Percentiles rank a stretch among this genome's conserved stretches.
Evolutionary conservation across 1,140 invertebrate genomes (phyloP).

Genomic region (Argopecten irradians): DNA sequence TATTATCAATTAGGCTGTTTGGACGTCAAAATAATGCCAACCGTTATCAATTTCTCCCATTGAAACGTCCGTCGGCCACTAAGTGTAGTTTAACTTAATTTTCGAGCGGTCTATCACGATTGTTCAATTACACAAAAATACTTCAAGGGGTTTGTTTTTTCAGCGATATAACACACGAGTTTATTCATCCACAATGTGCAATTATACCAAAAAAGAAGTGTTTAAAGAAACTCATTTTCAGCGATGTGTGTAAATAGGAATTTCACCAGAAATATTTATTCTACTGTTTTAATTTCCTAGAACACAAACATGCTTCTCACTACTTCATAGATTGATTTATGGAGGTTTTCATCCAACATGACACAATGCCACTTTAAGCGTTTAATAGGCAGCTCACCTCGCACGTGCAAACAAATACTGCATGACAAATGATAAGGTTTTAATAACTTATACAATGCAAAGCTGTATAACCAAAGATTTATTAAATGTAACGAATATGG

Average conservation of each 20-base stretch:
- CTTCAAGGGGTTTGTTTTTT: neutral
- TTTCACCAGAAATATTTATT: neutral
- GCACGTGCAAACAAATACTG: no score
- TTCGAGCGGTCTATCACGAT: neutral
- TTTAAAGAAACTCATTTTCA: neutral
- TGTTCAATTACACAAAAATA: neutral
- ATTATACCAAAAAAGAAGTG: neutral
- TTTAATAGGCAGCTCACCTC: no score
- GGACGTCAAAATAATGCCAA: constrained; percentile 22
- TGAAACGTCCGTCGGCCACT: neutral
- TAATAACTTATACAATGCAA: no score
- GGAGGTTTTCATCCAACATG: neutral
- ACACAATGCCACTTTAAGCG: neutral
- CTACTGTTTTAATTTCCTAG: neutral
- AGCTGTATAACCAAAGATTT: no score
- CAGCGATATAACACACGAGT: neutral
- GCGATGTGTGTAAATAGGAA: neutral
- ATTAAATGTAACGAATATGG: no score
- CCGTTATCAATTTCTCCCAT: constrained; percentile 17
- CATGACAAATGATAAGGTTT: no score
- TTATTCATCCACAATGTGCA: neutral
- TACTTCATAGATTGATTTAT: neutral
- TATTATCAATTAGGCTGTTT: constrained; percentile 18
- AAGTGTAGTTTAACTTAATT: constrained; percentile 18
- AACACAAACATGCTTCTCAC: neutral